These are phyloP conservation scores for Phrynosoma blainvillii DNA, from an alignment of 2,113 vertebrate species.

Conservation along the genomic window DNA sequence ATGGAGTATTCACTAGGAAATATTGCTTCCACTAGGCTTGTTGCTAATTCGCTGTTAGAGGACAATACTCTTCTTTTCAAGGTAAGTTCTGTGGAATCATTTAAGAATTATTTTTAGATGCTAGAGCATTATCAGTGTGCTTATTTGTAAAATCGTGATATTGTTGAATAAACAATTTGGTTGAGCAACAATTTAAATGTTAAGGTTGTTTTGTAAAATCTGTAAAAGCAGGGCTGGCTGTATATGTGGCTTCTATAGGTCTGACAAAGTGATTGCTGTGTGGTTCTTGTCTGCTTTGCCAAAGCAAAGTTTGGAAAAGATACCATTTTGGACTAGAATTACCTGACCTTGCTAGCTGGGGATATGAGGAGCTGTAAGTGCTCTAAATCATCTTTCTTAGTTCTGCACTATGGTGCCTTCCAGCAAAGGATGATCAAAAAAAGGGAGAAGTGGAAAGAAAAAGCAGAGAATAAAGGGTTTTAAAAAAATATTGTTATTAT, in stretches of 20 bases:
- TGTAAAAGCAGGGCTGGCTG: not conserved
- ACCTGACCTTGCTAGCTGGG: too few species aligned
- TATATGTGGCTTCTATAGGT: not conserved
- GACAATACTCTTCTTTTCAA: not conserved
- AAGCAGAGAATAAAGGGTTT: too few species aligned
- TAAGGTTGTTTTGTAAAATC: conserved; percentile 30
- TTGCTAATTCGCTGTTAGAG: conserved; percentile 17
- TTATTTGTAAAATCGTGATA: conserved; percentile 33
- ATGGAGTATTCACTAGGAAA: not conserved
- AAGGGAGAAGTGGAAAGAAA: too few species aligned
- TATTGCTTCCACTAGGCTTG: not conserved
- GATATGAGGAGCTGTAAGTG: too few species aligned
- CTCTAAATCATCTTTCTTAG: too few species aligned
- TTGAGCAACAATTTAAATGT: conserved; percentile 26
- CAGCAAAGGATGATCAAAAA: not conserved
- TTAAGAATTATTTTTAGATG: not conserved
- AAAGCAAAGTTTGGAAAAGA: not conserved
- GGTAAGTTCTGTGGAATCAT: conserved; percentile 33
- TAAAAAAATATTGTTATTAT: too few species aligned
- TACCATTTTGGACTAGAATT: not conserved
- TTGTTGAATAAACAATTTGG: conserved; percentile 48
- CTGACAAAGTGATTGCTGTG: not conserved
- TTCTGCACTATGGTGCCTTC: too few species aligned
- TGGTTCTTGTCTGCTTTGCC: not conserved
- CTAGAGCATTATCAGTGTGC: not conserved